A percentile compares a stretch with the other conserved stretches of the same genome.
These are phyloP conservation scores for Eurystomus glaucurus DNA, from an alignment of 2,797 vertebrate genomes.

Conservation along the genomic window DNA sequence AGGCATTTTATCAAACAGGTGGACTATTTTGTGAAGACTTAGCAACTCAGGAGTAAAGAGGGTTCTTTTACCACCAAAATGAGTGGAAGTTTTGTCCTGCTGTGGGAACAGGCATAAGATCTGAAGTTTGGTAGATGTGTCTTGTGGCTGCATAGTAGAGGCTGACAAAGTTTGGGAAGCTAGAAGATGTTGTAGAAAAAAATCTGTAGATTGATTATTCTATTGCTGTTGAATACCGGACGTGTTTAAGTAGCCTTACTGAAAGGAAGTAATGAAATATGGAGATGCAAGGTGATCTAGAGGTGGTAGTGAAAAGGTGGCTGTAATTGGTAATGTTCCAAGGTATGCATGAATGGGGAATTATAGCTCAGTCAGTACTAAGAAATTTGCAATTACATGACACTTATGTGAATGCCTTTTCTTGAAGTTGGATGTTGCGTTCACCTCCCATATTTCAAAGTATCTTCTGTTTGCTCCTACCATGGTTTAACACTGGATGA, in stretches of 20 bases:
- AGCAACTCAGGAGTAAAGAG: background rate
- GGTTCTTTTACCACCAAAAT: background rate
- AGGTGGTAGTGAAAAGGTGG: background rate
- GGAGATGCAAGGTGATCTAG: background rate
- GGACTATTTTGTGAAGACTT: background rate
- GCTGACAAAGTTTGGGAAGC: background rate
- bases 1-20: background rate
- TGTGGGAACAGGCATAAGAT: background rate
- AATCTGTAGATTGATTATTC: background rate
- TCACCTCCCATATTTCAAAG: background rate
- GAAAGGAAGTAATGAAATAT: background rate
- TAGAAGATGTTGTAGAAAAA: background rate
- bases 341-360: background rate
- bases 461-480: constrained; percentile 44
- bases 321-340: background rate
- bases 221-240: background rate
- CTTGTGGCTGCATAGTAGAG: background rate
- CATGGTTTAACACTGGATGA: constrained; percentile 36
- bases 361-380: background rate
- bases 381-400: background rate
- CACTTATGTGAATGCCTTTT: background rate
- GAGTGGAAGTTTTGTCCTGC: background rate
- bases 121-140: background rate
- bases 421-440: background rate
- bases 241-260: background rate